phyloP scores from a whole-genome alignment of 2,113 vertebrate species.

The Callopanchax toddi region DNA sequence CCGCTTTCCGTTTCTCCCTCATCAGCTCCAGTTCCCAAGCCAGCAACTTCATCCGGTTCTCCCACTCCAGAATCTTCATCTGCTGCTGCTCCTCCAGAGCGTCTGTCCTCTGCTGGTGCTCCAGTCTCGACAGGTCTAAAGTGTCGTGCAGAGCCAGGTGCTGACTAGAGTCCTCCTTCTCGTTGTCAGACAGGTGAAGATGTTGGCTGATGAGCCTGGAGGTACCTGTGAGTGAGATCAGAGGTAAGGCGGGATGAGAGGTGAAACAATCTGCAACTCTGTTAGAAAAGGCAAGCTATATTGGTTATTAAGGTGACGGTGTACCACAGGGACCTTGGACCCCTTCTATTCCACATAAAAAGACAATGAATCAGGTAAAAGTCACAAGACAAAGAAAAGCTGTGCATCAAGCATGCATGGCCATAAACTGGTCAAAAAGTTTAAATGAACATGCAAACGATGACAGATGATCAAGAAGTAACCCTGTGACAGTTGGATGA shows the following conservation, averaged over 20 bases:
- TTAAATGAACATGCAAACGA: too few relatives aligned
- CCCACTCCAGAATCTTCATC: constrained; percentile 78
- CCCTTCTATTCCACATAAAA: too few relatives aligned
- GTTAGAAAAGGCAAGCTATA: too few relatives aligned
- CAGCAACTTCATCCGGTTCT: constrained; percentile 79
- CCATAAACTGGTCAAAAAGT: too few relatives aligned
- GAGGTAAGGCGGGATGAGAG: not conserved
- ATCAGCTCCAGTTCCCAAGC: constrained; percentile 78
- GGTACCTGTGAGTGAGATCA: constrained; percentile 39
- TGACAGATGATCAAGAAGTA: too few relatives aligned
- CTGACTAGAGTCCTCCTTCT: constrained; percentile 21
- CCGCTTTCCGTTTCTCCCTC: constrained; percentile 72
- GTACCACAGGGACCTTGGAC: too few relatives aligned
- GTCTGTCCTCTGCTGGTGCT: constrained; percentile 54
- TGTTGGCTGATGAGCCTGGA: constrained; percentile 43
- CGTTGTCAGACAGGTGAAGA: constrained; percentile 18
- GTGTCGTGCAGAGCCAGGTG: constrained; percentile 5
- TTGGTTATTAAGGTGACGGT: too few relatives aligned
- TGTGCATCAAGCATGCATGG: too few relatives aligned
- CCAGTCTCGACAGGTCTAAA: constrained; percentile 25
- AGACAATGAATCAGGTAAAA: too few relatives aligned
- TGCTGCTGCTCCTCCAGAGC: constrained; percentile 73
- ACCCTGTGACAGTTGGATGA: too few relatives aligned
- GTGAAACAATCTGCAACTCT: too few relatives aligned
- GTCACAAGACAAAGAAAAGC: too few relatives aligned